A percentile compares a stretch with the other conserved stretches of the same genome.
Evolutionary conservation across 2,797 vertebrate genomes (phyloP).

Genomic region (Diplodus puntazzo): DNA sequence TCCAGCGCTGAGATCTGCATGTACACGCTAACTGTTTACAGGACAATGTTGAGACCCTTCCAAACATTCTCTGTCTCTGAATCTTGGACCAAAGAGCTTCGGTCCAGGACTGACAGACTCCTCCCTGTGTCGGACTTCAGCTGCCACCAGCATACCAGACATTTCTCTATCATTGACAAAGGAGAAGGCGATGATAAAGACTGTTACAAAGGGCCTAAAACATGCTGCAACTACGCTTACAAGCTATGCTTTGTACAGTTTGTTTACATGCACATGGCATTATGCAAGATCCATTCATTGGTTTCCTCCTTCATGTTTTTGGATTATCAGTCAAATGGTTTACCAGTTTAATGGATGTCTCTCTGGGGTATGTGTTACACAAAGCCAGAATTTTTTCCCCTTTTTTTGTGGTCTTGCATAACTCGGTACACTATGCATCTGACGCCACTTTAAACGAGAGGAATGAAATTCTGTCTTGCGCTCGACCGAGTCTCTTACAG

Average conservation of each 20-base stretch:
- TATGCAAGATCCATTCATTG: constrained; percentile 69
- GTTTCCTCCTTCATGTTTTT: constrained; percentile 28
- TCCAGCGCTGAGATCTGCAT: constrained; percentile 61
- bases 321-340: constrained; percentile 40
- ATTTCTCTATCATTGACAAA: constrained; percentile 70
- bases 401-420: constrained; percentile 52
- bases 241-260: constrained; percentile 71
- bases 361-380: constrained; percentile 28
- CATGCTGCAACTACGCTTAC: constrained; percentile 78
- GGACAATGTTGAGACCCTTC: constrained; percentile 45
- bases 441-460: constrained; percentile 63
- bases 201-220: constrained; percentile 76
- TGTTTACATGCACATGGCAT: constrained; percentile 76
- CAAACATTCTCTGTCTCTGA: constrained; percentile 49
- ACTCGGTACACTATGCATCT: constrained; percentile 66
- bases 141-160: constrained; percentile 81
- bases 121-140: constrained; percentile 54
- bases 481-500: constrained; percentile 29
- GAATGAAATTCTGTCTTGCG: constrained; percentile 44
- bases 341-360: constrained; percentile 33
- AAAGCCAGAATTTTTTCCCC: constrained; percentile 18
- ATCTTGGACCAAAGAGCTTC: constrained; percentile 74
- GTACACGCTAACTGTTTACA: constrained; percentile 76
- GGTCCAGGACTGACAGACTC: constrained; percentile 59
- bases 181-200: constrained; percentile 63